These are phyloP conservation scores for Microchrysa polita DNA, from an alignment of 2,888 invertebrate genomes.

Conservation along the genomic window DNA sequence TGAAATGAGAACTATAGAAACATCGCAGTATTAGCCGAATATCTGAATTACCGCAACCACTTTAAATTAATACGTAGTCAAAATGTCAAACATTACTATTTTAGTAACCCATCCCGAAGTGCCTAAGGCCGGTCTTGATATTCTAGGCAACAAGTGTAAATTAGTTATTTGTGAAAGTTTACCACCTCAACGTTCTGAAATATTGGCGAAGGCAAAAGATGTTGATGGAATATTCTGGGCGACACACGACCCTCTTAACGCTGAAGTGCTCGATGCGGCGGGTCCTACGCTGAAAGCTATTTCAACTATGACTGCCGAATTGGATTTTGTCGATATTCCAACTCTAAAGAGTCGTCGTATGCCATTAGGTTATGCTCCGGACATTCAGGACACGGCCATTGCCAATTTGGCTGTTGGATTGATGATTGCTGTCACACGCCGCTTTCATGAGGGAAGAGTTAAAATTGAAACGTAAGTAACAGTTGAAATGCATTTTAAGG, in stretches of 20 bases:
- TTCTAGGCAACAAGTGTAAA: slow-evolving; percentile 72
- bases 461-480: slow-evolving; percentile 65
- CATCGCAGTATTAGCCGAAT: too few species aligned
- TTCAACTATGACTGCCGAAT: slow-evolving; percentile 82
- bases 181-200: slow-evolving; percentile 44
- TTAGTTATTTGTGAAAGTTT: slow-evolving; percentile 44
- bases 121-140: slow-evolving; percentile 69
- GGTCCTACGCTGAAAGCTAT: slow-evolving; percentile 74
- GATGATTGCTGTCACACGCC: slow-evolving; percentile 74
- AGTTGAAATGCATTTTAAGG: too few species aligned
- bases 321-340: slow-evolving; percentile 78
- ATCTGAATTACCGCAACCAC: too few species aligned
- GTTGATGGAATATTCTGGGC: slow-evolving; percentile 52
- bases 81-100: slow-evolving; percentile 64
- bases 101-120: slow-evolving; percentile 73
- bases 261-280: slow-evolving; percentile 48
- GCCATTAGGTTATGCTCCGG: slow-evolving; percentile 77
- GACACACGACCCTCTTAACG: slow-evolving; percentile 44
- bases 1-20: too few species aligned
- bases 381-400: slow-evolving; percentile 75
- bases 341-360: slow-evolving; percentile 74
- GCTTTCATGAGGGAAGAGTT: slow-evolving; percentile 75
- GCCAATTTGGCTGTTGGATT: slow-evolving; percentile 81
- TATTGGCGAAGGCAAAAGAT: slow-evolving; percentile 48
- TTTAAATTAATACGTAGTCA: too few species aligned